Conservation (phyloP, 2,797 vertebrate genomes). For the Graptemys geographica region DNA sequence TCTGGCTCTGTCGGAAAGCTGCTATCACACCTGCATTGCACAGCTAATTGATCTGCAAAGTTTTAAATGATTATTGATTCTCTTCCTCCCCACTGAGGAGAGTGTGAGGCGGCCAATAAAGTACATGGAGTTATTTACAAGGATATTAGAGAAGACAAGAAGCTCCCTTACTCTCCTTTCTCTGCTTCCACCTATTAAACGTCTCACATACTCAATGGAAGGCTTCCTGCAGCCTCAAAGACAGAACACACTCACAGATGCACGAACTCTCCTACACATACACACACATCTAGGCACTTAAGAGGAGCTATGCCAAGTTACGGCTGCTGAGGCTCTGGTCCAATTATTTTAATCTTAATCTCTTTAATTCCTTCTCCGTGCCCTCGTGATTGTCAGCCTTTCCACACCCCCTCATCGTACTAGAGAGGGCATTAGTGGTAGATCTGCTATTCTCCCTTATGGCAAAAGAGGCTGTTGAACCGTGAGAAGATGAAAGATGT, state of each 20-base stretch:
- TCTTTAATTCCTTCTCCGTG: slow-evolving; percentile 28
- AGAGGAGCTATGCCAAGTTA: slow-evolving; percentile 35
- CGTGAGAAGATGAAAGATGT: neutral
- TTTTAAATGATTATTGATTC: slow-evolving; percentile 59
- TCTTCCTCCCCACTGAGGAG: slow-evolving; percentile 29
- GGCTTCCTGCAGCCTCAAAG: slow-evolving; percentile 29
- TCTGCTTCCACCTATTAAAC: slow-evolving; percentile 34
- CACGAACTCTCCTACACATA: neutral
- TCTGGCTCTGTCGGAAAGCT: neutral
- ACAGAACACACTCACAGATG: neutral
- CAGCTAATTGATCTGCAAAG: slow-evolving; percentile 56
- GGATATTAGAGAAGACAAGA: slow-evolving; percentile 47
- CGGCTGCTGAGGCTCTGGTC: slow-evolving; percentile 12
- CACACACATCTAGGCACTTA: neutral
- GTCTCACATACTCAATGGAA: neutral
- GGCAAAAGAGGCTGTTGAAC: slow-evolving; percentile 32
- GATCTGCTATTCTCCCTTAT: neutral
- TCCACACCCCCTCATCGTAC: neutral
- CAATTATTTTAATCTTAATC: neutral
- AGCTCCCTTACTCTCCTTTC: slow-evolving; percentile 1
- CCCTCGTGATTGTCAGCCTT: slow-evolving; percentile 42
- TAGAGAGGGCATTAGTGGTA: slow-evolving; percentile 29
- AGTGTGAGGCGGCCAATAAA: slow-evolving; percentile 50
- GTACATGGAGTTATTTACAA: slow-evolving; percentile 48
- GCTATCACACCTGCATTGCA: slow-evolving; percentile 33